phyloP scores from a whole-genome alignment of 2,113 vertebrate genomes.

The Tonatia bakeri region DNA sequence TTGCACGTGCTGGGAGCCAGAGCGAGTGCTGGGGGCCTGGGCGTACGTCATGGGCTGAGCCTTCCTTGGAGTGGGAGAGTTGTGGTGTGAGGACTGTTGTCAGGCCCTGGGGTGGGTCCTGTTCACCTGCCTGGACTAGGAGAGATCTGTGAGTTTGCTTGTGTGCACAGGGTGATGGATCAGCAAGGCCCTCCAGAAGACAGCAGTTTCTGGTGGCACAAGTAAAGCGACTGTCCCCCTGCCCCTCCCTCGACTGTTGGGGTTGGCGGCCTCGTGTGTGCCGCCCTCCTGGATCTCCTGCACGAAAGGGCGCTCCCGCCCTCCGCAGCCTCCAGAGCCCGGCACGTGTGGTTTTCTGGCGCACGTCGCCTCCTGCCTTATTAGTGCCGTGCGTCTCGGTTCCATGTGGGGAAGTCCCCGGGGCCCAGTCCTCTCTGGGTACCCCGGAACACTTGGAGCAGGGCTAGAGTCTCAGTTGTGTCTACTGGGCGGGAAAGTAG shows the following conservation, averaged over 20 bases:
- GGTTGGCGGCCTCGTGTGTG: accelerated
- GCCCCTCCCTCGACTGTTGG: not conserved
- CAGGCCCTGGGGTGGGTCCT: not conserved
- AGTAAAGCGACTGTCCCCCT: not conserved
- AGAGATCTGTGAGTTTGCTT: not conserved
- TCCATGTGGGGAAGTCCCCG: not conserved
- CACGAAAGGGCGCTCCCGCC: not conserved
- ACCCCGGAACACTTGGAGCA: no score
- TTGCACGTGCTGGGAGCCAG: not conserved
- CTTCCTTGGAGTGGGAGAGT: no score
- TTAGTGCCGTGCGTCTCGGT: not conserved
- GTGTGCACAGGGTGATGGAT: not conserved
- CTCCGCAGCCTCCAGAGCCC: no score
- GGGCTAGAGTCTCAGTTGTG: no score
- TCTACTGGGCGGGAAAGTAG: not conserved
- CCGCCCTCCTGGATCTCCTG: not conserved
- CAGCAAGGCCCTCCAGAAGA: not conserved
- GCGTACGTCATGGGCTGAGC: no score
- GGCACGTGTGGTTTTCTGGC: not conserved
- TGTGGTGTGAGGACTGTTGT: accelerated
- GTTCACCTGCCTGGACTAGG: not conserved
- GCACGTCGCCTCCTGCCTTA: not conserved
- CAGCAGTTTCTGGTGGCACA: not conserved
- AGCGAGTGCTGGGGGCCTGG: not conserved
- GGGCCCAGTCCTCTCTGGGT: not conserved